Evolutionary conservation across 2,888 invertebrate genomes (phyloP).

Genomic region (Rhodophaea formosa): DNA sequence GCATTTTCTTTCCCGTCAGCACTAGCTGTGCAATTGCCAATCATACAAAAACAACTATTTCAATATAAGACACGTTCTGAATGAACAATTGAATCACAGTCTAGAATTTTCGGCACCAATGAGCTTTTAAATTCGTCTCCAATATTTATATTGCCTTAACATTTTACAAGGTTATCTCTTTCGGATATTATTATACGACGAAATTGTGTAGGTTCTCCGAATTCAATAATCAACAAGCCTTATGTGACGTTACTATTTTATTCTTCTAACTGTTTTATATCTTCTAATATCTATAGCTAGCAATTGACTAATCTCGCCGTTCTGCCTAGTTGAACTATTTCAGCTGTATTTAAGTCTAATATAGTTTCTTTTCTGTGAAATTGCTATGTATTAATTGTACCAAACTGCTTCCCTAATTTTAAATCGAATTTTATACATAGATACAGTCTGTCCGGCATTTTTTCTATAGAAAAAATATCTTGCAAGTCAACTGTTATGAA

Average conservation of each 20-base stretch:
- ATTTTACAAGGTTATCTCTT: constrained; percentile 49
- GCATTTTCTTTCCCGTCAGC: constrained; percentile 48
- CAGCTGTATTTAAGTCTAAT: constrained; percentile 65
- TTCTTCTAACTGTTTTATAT: constrained; percentile 56
- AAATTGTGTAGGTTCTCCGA: constrained; percentile 49
- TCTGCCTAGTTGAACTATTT: constrained; percentile 72
- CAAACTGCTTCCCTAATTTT: constrained; percentile 53
- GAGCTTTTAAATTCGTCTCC: constrained; percentile 78
- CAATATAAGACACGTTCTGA: constrained; percentile 80
- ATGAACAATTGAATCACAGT: constrained; percentile 81
- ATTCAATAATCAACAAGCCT: constrained; percentile 62
- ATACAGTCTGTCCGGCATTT: constrained; percentile 57
- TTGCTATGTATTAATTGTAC: constrained; percentile 69
- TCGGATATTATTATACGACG: constrained; percentile 52
- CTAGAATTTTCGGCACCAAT: constrained; percentile 80
- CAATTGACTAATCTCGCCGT: constrained; percentile 76
- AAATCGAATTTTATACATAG: constrained; percentile 52
- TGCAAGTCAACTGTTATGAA: constrained; percentile 57
- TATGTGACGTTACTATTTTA: constrained; percentile 59
- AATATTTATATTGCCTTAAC: constrained; percentile 52
- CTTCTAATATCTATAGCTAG: constrained; percentile 75
- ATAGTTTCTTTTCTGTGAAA: constrained; percentile 61
- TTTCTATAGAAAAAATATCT: constrained; percentile 76
- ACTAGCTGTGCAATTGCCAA: constrained; percentile 65
- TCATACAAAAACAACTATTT: constrained; percentile 79